phyloP scores from a whole-genome alignment of 2,797 vertebrate species.

The Coccyzus lansbergi region DNA sequence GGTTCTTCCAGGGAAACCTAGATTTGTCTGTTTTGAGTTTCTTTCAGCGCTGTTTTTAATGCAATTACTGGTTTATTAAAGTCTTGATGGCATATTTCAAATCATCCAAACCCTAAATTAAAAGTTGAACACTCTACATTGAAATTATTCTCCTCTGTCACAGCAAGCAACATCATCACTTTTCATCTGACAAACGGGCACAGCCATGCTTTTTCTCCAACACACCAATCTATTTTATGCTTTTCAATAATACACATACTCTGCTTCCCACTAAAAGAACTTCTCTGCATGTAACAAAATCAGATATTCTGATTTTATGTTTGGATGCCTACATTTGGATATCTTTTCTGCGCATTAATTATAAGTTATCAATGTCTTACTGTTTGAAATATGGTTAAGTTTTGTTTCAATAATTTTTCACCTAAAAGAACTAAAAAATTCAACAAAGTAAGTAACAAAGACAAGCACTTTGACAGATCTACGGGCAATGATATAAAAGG shows the following conservation, averaged over 20 bases:
- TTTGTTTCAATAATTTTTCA: background rate
- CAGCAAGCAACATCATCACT: background rate
- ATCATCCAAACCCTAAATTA: background rate
- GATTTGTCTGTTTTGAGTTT: background rate
- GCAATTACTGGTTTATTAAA: background rate
- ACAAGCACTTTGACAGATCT: background rate
- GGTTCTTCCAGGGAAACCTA: background rate
- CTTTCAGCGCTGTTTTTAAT: background rate
- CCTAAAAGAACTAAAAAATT: background rate
- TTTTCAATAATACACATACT: background rate
- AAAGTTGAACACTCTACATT: background rate
- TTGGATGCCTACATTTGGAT: background rate
- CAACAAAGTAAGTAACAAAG: background rate
- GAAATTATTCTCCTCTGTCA: background rate
- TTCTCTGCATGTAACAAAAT: background rate
- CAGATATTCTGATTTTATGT: background rate
- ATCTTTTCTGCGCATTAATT: background rate
- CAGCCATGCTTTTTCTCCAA: background rate
- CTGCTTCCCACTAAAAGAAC: background rate
- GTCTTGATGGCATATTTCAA: background rate
- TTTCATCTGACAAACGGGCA: background rate
- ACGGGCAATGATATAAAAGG: background rate
- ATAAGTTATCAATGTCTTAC: background rate
- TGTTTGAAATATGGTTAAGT: background rate
- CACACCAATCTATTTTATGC: background rate